phyloP scores from a whole-genome alignment of 2,113 vertebrate genomes.

The Charina bottae region DNA sequence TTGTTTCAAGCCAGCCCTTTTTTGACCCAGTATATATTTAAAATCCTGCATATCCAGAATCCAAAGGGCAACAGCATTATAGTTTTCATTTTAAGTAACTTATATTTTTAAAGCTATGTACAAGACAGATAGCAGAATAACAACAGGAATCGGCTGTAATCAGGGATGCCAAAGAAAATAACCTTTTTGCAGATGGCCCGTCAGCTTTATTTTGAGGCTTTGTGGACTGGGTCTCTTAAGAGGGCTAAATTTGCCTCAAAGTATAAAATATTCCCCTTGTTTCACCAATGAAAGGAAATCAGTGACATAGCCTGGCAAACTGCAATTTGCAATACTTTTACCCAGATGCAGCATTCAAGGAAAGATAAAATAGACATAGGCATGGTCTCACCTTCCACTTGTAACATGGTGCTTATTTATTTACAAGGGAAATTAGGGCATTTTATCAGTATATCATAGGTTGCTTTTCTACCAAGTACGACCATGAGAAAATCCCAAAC shows the following conservation, averaged over 20 bases:
- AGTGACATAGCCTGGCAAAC: fast-evolving
- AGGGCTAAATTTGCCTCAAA: slow-evolving; percentile 17
- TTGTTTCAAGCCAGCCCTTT: background rate
- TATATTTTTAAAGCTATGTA: slow-evolving; percentile 26
- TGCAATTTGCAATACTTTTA: background rate
- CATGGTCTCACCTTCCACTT: background rate
- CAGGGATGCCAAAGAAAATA: slow-evolving; percentile 15
- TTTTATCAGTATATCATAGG: background rate
- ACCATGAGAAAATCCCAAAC: background rate
- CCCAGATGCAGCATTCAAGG: background rate
- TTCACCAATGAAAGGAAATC: background rate
- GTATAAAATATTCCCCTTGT: background rate
- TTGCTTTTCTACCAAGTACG: background rate
- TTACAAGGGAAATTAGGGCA: background rate
- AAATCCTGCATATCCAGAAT: slow-evolving; percentile 5
- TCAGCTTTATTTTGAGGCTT: background rate
- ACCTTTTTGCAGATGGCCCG: background rate
- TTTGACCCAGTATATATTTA: slow-evolving; percentile 11
- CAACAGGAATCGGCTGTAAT: slow-evolving; percentile 29
- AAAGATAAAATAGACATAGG: background rate
- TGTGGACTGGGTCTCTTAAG: background rate
- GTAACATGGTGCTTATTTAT: background rate
- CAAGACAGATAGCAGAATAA: slow-evolving; percentile 34
- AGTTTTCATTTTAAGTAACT: slow-evolving; percentile 3
- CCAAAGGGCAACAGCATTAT: background rate